Percentiles rank a stretch among this genome's conserved stretches.
Evolutionary conservation across 2,888 invertebrate genomes (phyloP).

Genomic region (Brachynemurus nebulosus): DNA sequence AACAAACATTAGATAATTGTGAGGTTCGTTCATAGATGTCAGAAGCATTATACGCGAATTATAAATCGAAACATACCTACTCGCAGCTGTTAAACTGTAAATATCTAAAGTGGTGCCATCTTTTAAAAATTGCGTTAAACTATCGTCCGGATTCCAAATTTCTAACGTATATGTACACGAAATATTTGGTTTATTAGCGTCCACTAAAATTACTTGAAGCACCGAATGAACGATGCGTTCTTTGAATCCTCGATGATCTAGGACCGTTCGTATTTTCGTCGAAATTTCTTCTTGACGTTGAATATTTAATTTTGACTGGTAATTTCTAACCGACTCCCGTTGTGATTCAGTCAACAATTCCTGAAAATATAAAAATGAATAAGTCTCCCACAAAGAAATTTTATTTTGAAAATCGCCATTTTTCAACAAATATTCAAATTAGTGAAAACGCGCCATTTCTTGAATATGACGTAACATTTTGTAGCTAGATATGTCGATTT

Average conservation of each 20-base stretch:
- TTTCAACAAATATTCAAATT: too few relatives aligned
- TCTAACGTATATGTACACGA: slow-evolving; percentile 36
- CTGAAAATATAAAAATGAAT: too few relatives aligned
- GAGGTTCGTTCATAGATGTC: too few relatives aligned
- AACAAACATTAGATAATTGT: too few relatives aligned
- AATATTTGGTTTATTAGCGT: slow-evolving; percentile 24
- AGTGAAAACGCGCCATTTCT: too few relatives aligned
- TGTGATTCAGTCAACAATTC: slow-evolving; percentile 34
- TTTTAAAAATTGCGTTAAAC: slow-evolving; percentile 38
- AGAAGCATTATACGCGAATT: too few relatives aligned
- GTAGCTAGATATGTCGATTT: too few relatives aligned
- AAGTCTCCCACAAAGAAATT: too few relatives aligned
- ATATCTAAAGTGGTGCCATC: slow-evolving; percentile 48
- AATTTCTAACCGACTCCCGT: slow-evolving; percentile 29
- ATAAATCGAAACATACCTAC: slow-evolving; percentile 14
- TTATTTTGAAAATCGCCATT: too few relatives aligned
- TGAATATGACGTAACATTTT: too few relatives aligned
- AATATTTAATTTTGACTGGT: slow-evolving; percentile 28
- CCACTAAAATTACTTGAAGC: slow-evolving; percentile 33
- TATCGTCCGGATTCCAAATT: slow-evolving; percentile 57
- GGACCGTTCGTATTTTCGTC: slow-evolving; percentile 18
- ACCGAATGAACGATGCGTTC: slow-evolving; percentile 28
- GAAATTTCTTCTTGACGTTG: slow-evolving; percentile 24
- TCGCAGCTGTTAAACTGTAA: slow-evolving; percentile 39
- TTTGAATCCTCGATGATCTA: slow-evolving; percentile 11